These are phyloP conservation scores for Tinamus major DNA, from an alignment of 2,797 vertebrate species.

Conservation along the genomic window DNA sequence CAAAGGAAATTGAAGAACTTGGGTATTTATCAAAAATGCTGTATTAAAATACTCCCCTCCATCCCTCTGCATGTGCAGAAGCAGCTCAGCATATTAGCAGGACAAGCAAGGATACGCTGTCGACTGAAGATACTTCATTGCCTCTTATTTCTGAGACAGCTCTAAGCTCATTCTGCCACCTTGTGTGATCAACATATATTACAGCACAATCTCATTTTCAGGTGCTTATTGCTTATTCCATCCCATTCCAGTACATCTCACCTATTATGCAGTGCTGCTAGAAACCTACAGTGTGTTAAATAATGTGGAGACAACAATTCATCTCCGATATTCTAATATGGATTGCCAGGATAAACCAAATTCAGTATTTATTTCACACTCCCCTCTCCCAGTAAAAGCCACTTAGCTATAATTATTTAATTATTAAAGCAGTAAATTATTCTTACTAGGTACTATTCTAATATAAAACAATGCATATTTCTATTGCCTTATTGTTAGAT, in stretches of 20 bases:
- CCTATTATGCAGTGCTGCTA: neutral
- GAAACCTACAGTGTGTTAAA: neutral
- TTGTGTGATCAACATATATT: constrained; percentile 80
- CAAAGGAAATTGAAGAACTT: constrained; percentile 48
- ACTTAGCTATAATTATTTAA: constrained; percentile 13
- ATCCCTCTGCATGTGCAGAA: constrained; percentile 10
- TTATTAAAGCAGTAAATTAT: neutral
- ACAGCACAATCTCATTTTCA: constrained; percentile 67
- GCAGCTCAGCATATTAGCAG: neutral
- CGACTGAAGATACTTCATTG: constrained; percentile 4
- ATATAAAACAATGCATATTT: neutral
- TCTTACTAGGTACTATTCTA: neutral
- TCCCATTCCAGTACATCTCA: neutral
- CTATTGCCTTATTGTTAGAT: neutral
- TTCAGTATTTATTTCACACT: neutral
- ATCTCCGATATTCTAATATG: neutral
- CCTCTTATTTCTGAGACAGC: neutral
- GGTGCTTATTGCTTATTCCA: constrained; percentile 9
- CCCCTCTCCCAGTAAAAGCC: neutral
- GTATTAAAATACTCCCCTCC: constrained; percentile 26
- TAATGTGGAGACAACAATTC: neutral
- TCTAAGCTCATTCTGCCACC: constrained; percentile 81
- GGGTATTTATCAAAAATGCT: constrained; percentile 42
- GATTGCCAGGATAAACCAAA: neutral
- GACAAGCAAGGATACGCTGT: constrained; percentile 7